Base-by-base conservation (phyloP, 64 coral and sea anemone species). In the Cladopsammia gracilis region DNA sequence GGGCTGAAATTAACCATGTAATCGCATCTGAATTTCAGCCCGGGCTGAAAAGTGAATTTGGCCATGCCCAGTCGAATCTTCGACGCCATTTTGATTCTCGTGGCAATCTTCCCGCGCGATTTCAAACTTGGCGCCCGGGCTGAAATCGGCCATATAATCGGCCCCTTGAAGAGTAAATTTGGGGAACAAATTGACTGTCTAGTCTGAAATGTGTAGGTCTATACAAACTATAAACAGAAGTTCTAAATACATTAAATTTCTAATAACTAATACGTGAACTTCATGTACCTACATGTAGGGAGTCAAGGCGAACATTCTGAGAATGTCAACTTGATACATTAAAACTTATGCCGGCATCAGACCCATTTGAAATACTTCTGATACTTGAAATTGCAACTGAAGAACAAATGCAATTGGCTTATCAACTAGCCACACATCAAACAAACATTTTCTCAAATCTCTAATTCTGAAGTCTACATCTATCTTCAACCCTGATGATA, bases 161-260 rank as follows among this genome's bases (percentile, higher is more conserved):
- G n/a, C n/a, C n/a, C n/a, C n/a, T n/a, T n/a, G n/a, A 34, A 34
- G 34, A 1, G 34, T 34, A 34, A 34, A 34, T 34, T 34, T 34
- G 34, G 34, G 34, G 34, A 34, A 34, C 34, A 34, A 34, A 34
- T 34, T 34, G 34, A 34, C 34, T 34, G 34, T 34, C 34, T 34
- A 34, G 34, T 34, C 34, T 34, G 34, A 34, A 34, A 34, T 34
- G 34, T 34, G 34, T 34, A 34, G 34, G 34, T 34, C 34, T 34
- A 34, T 34, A 34, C 34, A 34, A 34, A 34, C 34, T 34, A 34
- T 34, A 34, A 34, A 0, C 34, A 1, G 34, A 34, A 34, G 34
- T 65, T 65, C 62, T 65, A 65, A 20, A 65, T 65, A 65, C 62
- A 65, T 65, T 65, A 65, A 65, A 65, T 65, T 65, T 65, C 62